Conservation (phyloP, 2,888 invertebrate genomes). For the Alitta virens region DNA sequence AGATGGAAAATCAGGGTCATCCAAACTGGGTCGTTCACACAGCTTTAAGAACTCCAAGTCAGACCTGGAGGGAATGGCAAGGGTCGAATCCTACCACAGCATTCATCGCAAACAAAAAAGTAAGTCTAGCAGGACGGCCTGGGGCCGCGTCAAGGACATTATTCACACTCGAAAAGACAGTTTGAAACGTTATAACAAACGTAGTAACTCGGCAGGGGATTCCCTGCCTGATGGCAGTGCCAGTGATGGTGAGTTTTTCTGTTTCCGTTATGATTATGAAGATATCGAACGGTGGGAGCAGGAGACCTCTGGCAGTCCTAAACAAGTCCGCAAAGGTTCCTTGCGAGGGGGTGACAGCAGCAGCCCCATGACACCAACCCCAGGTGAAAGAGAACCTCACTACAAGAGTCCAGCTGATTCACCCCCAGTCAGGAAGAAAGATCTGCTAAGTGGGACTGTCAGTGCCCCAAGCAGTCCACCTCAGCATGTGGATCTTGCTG, state of each 20-base stretch:
- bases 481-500: conserved; percentile 36
- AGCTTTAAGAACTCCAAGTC: conserved; percentile 40
- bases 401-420: conserved; percentile 9
- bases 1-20: conserved; percentile 24
- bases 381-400: background rate
- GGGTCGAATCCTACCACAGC: background rate
- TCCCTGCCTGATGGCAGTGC: conserved; percentile 6
- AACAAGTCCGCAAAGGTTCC: background rate
- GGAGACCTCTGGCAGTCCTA: background rate
- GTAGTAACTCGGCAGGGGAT: conserved; percentile 17
- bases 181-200: conserved; percentile 36
- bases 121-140: conserved; percentile 60
- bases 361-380: background rate
- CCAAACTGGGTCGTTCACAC: conserved; percentile 36
- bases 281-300: background rate
- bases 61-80: conserved; percentile 1
- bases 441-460: background rate
- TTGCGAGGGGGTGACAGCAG: background rate
- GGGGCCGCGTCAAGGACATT: conserved; percentile 77
- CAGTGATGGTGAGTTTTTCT: background rate
- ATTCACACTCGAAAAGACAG: conserved; percentile 65
- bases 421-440: background rate
- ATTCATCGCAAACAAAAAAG: background rate
- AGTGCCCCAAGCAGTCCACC: conserved; percentile 9
- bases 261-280: conserved; percentile 2